Conservation (phyloP, 2,888 invertebrate genomes). For the Neoscelio sp. region DNA sequence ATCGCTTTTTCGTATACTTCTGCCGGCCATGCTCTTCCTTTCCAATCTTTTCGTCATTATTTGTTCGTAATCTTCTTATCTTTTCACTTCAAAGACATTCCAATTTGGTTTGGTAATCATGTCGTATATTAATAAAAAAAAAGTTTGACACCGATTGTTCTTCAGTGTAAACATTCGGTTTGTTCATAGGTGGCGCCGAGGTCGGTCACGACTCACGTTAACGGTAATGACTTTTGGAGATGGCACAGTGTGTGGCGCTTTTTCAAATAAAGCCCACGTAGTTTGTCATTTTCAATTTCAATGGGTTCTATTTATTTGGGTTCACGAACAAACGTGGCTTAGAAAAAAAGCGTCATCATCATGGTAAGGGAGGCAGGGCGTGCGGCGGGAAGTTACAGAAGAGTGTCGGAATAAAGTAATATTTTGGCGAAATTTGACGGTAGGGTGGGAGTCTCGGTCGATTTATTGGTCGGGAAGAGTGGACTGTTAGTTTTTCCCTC, state of each 20-base stretch:
- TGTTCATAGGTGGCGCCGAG: too few relatives aligned
- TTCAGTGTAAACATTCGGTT: constrained; percentile 21
- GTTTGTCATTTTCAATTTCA: constrained; percentile 57
- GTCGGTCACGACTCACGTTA: too few relatives aligned
- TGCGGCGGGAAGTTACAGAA: constrained; percentile 43
- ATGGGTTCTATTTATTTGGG: constrained; percentile 53
- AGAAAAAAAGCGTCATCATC: constrained; percentile 17
- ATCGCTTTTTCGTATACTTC: constrained; percentile 49
- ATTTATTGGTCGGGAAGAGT: constrained; percentile 66
- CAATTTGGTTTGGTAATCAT: constrained; percentile 52
- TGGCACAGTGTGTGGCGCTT: too few relatives aligned
- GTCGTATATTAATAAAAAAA: constrained; percentile 43
- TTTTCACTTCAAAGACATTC: constrained; percentile 26
- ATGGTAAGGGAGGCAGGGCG: neutral
- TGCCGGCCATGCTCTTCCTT: constrained; percentile 1
- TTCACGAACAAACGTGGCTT: constrained; percentile 33
- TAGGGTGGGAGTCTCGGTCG: constrained; percentile 60
- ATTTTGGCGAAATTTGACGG: constrained; percentile 63
- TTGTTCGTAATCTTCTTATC: constrained; percentile 62
- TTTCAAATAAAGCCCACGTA: constrained; percentile 30
- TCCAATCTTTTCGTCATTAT: constrained; percentile 54
- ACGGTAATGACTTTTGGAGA: too few relatives aligned
- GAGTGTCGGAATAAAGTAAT: constrained; percentile 65
- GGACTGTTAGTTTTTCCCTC: constrained; percentile 78
- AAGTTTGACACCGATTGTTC: neutral